Evolutionary conservation across 2,888 invertebrate genomes (phyloP).

Genomic region (Yponomeuta malinellus): DNA sequence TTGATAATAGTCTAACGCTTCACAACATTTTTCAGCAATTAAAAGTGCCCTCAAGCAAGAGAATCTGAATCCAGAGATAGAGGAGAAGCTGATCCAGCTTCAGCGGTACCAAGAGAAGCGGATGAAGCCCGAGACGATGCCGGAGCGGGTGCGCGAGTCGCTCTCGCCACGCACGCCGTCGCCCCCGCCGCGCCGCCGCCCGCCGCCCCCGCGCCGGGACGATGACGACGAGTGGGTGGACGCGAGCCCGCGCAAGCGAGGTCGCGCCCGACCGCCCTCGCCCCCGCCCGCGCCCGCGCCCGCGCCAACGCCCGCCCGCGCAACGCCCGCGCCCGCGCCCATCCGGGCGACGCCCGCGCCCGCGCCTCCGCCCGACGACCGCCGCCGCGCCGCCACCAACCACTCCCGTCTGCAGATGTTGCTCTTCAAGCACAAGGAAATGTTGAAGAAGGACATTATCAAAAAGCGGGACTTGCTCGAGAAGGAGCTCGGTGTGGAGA

Average conservation of each 20-base stretch:
- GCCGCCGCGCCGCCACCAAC: slow-evolving; percentile 71
- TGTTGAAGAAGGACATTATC: slow-evolving; percentile 94
- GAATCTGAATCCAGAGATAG: slow-evolving; percentile 93
- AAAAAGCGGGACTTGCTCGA: slow-evolving; percentile 92
- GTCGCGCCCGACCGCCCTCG: slow-evolving; percentile 23
- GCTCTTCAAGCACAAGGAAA: slow-evolving; percentile 91
- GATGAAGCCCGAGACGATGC: slow-evolving; percentile 78
- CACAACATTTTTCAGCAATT: slow-evolving; percentile 80
- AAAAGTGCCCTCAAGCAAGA: slow-evolving; percentile 94
- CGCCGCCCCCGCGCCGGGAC: slow-evolving; percentile 37
- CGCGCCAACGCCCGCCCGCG: slow-evolving; percentile 25
- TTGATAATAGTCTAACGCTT: neutral
- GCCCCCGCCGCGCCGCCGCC: slow-evolving; percentile 44
- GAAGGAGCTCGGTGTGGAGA: slow-evolving; percentile 91
- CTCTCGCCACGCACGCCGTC: slow-evolving; percentile 39
- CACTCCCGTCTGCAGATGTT: slow-evolving; percentile 81
- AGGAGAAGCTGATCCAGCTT: slow-evolving; percentile 91
- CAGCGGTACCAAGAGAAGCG: slow-evolving; percentile 90
- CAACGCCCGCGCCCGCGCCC: slow-evolving; percentile 19
- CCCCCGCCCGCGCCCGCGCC: slow-evolving; percentile 20
- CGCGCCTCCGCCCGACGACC: slow-evolving; percentile 48
- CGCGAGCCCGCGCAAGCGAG: slow-evolving; percentile 51
- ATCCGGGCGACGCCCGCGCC: slow-evolving; percentile 19
- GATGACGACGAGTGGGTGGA: slow-evolving; percentile 68
- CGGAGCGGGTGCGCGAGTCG: slow-evolving; percentile 37